Conservation (phyloP, 1,140 invertebrate genomes). For the Dolichoris vasculosae region DNA sequence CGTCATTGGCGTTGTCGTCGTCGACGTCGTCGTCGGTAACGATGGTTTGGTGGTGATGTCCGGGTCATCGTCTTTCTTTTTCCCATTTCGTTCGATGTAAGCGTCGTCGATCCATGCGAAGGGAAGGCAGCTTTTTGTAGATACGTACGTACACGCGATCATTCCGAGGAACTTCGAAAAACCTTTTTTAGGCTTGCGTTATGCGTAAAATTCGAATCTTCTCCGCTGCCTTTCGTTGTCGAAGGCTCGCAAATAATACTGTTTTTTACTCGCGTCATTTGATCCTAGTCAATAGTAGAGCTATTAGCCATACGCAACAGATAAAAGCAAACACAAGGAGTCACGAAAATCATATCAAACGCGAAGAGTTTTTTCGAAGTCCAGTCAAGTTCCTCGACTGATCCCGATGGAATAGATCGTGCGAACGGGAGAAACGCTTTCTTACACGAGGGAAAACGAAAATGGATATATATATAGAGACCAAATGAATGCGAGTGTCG, state of each 20-base stretch:
- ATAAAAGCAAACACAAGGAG: slow-evolving; percentile 34
- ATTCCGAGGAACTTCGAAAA: slow-evolving; percentile 35
- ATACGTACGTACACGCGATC: slow-evolving; percentile 15
- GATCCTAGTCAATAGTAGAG: slow-evolving; percentile 50
- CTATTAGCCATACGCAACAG: slow-evolving; percentile 12
- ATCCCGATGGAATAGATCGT: slow-evolving; percentile 14
- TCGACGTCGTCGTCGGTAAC: background rate
- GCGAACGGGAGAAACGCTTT: background rate
- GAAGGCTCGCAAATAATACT: background rate
- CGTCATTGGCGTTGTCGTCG: background rate
- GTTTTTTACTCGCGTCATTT: slow-evolving; percentile 43
- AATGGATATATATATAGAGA: slow-evolving; percentile 28
- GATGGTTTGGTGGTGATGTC: background rate
- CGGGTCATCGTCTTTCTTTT: background rate
- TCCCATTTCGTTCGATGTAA: background rate
- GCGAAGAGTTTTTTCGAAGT: slow-evolving; percentile 17
- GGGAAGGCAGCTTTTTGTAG: slow-evolving; percentile 15
- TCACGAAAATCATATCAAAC: slow-evolving; percentile 51
- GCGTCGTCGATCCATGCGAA: background rate
- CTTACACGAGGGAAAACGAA: background rate
- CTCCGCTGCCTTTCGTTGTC: background rate
- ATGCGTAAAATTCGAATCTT: slow-evolving; percentile 2
- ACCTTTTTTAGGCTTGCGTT: background rate
- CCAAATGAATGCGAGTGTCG: slow-evolving; percentile 13
- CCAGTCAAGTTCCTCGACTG: slow-evolving; percentile 51